A percentile compares a stretch with the other conserved stretches of the same genome.
These are phyloP conservation scores for Anarrhichthys ocellatus DNA, from an alignment of 2,113 vertebrate genomes.

Conservation along the genomic window DNA sequence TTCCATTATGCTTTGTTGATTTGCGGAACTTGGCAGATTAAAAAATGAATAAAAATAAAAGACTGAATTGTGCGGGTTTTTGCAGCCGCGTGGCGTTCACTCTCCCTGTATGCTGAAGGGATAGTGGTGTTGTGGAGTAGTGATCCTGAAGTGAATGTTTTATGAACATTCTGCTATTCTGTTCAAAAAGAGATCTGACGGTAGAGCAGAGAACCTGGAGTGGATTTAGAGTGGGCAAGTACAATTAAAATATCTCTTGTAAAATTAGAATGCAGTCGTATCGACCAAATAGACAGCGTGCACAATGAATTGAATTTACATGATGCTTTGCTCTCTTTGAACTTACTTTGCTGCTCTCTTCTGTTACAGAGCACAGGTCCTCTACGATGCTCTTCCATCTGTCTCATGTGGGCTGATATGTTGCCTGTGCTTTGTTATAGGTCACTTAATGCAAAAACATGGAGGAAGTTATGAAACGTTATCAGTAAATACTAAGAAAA, in stretches of 20 bases:
- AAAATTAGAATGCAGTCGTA: not conserved
- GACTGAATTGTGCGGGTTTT: not conserved
- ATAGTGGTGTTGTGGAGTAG: not conserved
- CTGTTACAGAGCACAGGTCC: not conserved
- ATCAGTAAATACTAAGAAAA: not conserved
- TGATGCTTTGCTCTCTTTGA: not conserved
- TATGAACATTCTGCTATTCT: not conserved
- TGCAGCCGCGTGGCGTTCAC: not conserved
- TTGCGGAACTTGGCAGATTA: not conserved
- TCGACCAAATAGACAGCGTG: not conserved
- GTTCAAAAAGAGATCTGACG: not conserved
- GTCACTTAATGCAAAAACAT: not conserved
- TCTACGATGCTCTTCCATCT: not conserved
- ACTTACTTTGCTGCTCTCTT: not conserved
- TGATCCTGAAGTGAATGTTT: not conserved
- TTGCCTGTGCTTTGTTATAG: not conserved
- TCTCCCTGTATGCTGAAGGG: not conserved
- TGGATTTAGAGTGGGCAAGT: not conserved
- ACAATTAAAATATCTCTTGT: constrained; percentile 37
- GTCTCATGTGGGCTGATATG: not conserved
- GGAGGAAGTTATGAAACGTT: not conserved
- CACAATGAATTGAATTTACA: not conserved
- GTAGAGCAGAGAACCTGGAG: not conserved
- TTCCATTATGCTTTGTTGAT: not conserved
- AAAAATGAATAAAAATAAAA: not conserved